Evolutionary conservation across 2,113 vertebrate species (phyloP).

Genomic region (Cricetomys ansorgei): DNA sequence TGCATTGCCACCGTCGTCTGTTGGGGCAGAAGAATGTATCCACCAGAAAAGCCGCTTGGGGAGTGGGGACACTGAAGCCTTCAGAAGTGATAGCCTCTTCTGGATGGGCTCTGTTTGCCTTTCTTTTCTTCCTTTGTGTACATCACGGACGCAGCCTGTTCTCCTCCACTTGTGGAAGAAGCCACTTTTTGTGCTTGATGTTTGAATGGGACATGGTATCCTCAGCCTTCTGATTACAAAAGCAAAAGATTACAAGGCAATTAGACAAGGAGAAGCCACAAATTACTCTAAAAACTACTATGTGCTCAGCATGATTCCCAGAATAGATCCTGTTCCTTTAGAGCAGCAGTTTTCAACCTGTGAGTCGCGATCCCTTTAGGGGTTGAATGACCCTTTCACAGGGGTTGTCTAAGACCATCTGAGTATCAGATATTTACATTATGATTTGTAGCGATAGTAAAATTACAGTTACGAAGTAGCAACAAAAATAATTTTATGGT

Average conservation of each 20-base stretch:
- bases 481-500: too few relatives aligned
- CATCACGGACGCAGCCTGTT: neutral
- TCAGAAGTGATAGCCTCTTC: neutral
- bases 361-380: too few relatives aligned
- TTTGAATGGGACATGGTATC: neutral
- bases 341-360: too few relatives aligned
- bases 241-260: neutral
- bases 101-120: neutral
- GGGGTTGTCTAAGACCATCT: too few relatives aligned
- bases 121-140: neutral
- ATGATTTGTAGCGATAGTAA: too few relatives aligned
- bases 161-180: neutral
- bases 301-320: neutral
- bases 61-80: neutral
- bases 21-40: neutral
- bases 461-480: too few relatives aligned
- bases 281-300: neutral
- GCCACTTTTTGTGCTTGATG: neutral
- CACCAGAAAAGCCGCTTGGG: neutral
- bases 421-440: too few relatives aligned
- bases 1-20: neutral
- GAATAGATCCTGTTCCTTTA: neutral
- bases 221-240: slow-evolving; percentile 16
- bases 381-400: too few relatives aligned
- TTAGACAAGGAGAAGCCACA: neutral